Conservation (phyloP, 2,888 invertebrate genomes). For the Urechis unicinctus region DNA sequence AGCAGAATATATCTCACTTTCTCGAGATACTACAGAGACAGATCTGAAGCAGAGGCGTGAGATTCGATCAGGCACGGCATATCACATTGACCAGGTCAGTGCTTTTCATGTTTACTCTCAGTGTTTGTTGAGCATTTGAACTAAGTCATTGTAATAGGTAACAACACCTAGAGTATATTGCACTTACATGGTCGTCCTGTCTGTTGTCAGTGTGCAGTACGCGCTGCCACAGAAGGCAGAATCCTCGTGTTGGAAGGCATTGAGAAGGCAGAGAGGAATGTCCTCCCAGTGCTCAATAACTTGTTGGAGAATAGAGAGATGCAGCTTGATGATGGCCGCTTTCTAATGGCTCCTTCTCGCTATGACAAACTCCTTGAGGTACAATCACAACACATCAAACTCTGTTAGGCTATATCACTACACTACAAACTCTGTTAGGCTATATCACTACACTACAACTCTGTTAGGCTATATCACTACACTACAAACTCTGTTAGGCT, state of each 20-base stretch:
- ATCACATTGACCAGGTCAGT: slow-evolving; percentile 82
- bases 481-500: too few relatives aligned
- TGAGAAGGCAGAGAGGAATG: slow-evolving; percentile 95
- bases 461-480: too few relatives aligned
- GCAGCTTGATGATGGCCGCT: slow-evolving; percentile 94
- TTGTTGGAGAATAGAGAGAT: slow-evolving; percentile 94
- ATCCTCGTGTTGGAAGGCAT: slow-evolving; percentile 89
- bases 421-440: too few relatives aligned
- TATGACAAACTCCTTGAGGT: slow-evolving; percentile 85
- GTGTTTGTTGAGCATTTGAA: too few relatives aligned
- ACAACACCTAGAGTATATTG: too few relatives aligned
- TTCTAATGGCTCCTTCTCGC: slow-evolving; percentile 79
- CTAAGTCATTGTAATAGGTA: too few relatives aligned
- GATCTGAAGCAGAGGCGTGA: slow-evolving; percentile 93
- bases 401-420: too few relatives aligned
- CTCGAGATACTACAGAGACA: slow-evolving; percentile 92
- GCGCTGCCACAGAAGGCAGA: slow-evolving; percentile 82
- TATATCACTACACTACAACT: too few relatives aligned
- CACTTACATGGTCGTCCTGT: not conserved
- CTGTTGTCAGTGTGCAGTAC: slow-evolving; percentile 72
- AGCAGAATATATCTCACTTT: slow-evolving; percentile 86
- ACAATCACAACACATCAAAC: slow-evolving; percentile 12
- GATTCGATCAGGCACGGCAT: slow-evolving; percentile 78
- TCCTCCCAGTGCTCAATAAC: slow-evolving; percentile 91
- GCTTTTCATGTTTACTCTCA: not conserved